phyloP scores from a whole-genome alignment of 1,140 invertebrate genomes.

The Drosophila asahinai region DNA sequence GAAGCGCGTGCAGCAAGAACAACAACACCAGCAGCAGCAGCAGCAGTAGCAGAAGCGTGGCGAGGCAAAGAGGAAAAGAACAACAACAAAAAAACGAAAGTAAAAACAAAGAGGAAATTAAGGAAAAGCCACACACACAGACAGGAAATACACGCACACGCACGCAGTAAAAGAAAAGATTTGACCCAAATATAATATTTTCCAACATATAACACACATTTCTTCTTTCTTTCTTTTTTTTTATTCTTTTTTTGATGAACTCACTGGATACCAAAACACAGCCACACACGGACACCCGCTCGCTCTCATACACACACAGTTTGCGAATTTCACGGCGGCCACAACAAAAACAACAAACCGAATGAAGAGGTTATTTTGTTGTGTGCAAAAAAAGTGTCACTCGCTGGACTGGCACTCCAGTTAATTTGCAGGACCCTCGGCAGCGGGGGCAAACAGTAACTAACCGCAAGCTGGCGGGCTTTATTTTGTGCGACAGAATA shows the following conservation, averaged over 20 bases:
- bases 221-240: background rate
- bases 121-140: slow-evolving; percentile 24
- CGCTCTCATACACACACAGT: slow-evolving; percentile 3
- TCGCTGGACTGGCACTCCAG: background rate
- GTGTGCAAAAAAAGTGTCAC: slow-evolving; percentile 17
- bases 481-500: slow-evolving; percentile 1
- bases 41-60: slow-evolving; percentile 16
- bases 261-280: slow-evolving; percentile 49
- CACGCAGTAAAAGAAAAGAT: background rate
- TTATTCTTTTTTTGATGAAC: slow-evolving; percentile 25
- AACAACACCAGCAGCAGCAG: slow-evolving; percentile 22
- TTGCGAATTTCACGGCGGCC: slow-evolving; percentile 25
- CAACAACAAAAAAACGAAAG: slow-evolving; percentile 32
- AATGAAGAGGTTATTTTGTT: slow-evolving; percentile 10
- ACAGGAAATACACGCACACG: background rate
- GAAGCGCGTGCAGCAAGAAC: slow-evolving; percentile 47
- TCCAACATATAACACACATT: slow-evolving; percentile 36
- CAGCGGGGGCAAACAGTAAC: background rate
- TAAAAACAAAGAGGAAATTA: slow-evolving; percentile 32
- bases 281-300: slow-evolving; percentile 12
- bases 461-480: background rate
- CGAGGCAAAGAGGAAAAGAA: slow-evolving; percentile 27
- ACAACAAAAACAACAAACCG: slow-evolving; percentile 23
- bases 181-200: slow-evolving; percentile 45
- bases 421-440: background rate